Conservation (phyloP, 2,797 vertebrate genomes). For the Mus caroli region DNA sequence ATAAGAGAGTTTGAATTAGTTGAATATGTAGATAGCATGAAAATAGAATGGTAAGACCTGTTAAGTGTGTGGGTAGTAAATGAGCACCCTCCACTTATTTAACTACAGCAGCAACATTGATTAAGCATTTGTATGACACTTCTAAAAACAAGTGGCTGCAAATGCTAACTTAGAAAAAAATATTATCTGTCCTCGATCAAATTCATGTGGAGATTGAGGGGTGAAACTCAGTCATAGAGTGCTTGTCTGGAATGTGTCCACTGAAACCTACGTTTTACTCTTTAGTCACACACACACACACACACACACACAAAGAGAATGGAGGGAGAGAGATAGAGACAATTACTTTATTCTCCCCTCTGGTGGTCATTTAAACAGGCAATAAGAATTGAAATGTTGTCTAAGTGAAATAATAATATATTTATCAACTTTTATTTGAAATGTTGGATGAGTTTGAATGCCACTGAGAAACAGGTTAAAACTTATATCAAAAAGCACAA, state of each 20-base stretch:
- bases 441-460: constrained; percentile 31
- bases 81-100: neutral
- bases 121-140: neutral
- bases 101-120: neutral
- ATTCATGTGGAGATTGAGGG: neutral
- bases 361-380: neutral
- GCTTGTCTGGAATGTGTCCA: neutral
- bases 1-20: constrained; percentile 15
- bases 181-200: neutral
- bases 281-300: neutral
- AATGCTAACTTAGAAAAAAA: constrained; percentile 52
- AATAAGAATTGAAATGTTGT: constrained; percentile 28
- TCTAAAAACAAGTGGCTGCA: neutral
- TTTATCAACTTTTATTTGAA: constrained; percentile 33
- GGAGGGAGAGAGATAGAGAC: neutral
- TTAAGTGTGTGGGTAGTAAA: neutral
- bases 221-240: neutral
- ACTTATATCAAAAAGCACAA: neutral
- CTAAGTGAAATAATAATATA: constrained; percentile 15
- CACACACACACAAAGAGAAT: too few species aligned
- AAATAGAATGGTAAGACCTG: neutral
- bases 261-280: neutral
- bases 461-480: constrained; percentile 16
- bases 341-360: neutral
- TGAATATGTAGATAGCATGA: neutral